Percentiles rank a stretch among this genome's conserved stretches.
Conservation (phyloP, 2,797 vertebrate genomes). For the Alfaro cultratus region DNA sequence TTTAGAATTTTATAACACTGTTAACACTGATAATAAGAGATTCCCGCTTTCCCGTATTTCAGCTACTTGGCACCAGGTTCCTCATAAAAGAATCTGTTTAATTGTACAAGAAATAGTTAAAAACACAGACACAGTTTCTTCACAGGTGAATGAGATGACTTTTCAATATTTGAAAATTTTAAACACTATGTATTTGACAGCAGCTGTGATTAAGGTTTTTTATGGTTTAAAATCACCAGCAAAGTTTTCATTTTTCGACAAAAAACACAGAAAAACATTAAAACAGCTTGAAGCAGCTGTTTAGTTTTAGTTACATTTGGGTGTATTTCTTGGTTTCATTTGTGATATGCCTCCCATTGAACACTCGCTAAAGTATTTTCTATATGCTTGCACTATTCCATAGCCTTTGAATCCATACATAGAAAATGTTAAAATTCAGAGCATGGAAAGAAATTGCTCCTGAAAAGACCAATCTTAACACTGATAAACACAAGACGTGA, state of each 20-base stretch:
- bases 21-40: conserved; percentile 99
- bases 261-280: conserved; percentile 98
- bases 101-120: conserved; percentile 99
- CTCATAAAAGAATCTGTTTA: conserved; percentile 99
- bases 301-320: conserved; percentile 90
- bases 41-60: conserved; percentile 94
- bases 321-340: conserved; percentile 94
- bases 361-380: neutral
- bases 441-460: conserved; percentile 67
- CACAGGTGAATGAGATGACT: conserved; percentile 99
- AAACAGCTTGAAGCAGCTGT: conserved; percentile 93
- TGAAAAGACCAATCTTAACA: conserved; percentile 55
- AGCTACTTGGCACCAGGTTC: conserved; percentile 99
- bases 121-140: conserved; percentile 99
- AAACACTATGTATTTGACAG: conserved; percentile 99
- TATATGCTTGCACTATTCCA: conserved; percentile 31
- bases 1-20: conserved; percentile 99
- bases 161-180: conserved; percentile 95
- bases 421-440: conserved; percentile 79
- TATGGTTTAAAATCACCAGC: conserved; percentile 98
- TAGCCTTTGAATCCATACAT: conserved; percentile 56
- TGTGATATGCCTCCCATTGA: conserved; percentile 59
- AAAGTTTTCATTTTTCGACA: conserved; percentile 91
- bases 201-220: conserved; percentile 96
- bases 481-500: conserved; percentile 75